Percentiles rank a stretch among this genome's conserved stretches.
Conservation (phyloP, 1,140 invertebrate genomes). For the Drosophila bocki region DNA sequence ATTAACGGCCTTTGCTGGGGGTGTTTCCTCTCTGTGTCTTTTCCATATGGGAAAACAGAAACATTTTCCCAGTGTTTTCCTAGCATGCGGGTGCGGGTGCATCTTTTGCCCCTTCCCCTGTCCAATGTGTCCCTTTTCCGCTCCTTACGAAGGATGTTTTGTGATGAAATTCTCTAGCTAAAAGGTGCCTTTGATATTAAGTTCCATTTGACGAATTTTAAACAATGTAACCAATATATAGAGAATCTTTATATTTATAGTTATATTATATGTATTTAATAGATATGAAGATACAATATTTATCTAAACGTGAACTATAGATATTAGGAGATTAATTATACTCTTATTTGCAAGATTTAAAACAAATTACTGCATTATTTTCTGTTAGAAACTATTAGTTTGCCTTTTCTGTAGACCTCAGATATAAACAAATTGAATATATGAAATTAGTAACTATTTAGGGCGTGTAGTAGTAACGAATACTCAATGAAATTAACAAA, state of each 20-base stretch:
- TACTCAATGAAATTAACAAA: background rate
- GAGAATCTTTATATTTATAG: background rate
- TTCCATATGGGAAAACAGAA: constrained; percentile 31
- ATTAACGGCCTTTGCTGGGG: constrained; percentile 1
- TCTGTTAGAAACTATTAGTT: background rate
- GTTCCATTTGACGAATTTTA: background rate
- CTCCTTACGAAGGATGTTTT: constrained; percentile 22
- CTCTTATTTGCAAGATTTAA: background rate
- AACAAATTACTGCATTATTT: background rate
- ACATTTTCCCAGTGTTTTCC: background rate
- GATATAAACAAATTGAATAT: too few relatives aligned
- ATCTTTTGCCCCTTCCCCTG: background rate
- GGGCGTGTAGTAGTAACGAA: background rate
- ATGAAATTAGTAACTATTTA: background rate
- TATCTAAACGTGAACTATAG: background rate
- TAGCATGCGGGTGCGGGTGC: constrained; percentile 25
- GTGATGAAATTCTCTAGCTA: constrained; percentile 24
- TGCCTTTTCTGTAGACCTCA: too few relatives aligned
- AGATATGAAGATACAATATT: background rate
- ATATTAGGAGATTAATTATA: background rate
- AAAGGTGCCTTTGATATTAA: background rate
- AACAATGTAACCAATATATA: background rate
- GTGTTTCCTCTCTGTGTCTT: constrained; percentile 10
- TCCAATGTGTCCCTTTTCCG: background rate
- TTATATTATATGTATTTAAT: too few relatives aligned